Conservation (phyloP, 1,140 invertebrate genomes). For the Bombyx mori region ASM3026992v2 NC_085122.1:12584001-12584500, state of each 20-base stretch:
- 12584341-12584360: constrained; percentile 29
- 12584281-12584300: constrained; percentile 34
- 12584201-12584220: constrained; percentile 39
- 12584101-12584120: constrained; percentile 10
- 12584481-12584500: constrained; percentile 79
- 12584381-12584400: constrained; percentile 37
- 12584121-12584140: constrained; percentile 12
- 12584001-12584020: too few species aligned
- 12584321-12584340: constrained; percentile 36
- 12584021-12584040: too few species aligned
- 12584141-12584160: constrained; percentile 14
- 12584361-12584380: constrained; percentile 32
- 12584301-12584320: constrained; percentile 40
- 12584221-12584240: constrained; percentile 36
- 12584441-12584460: constrained; percentile 47
- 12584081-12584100: constrained; percentile 16
- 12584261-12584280: constrained; percentile 56
- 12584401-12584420: constrained; percentile 39
- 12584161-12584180: constrained; percentile 42
- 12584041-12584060: constrained; percentile 38
- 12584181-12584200: constrained; percentile 43
- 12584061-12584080: constrained; percentile 27
- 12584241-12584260: constrained; percentile 32
- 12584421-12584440: constrained; percentile 44
- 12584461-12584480: constrained; percentile 46